phyloP scores from a whole-genome alignment of 2,888 invertebrate species.

The Hydraecia micacea region DNA sequence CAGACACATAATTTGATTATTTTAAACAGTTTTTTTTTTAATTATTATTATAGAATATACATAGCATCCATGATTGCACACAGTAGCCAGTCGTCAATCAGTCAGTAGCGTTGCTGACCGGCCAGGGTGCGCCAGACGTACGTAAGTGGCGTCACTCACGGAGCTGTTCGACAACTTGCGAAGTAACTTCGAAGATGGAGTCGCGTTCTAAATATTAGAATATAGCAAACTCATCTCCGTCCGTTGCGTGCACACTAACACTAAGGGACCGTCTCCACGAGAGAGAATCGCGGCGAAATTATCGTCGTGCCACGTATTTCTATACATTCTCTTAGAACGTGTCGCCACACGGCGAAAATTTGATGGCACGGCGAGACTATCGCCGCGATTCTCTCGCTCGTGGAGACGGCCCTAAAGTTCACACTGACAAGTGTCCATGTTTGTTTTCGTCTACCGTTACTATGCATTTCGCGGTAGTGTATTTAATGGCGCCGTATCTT shows the following conservation, averaged over 20 bases:
- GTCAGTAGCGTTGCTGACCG: neutral
- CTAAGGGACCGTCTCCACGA: too few species aligned
- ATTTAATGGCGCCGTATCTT: neutral
- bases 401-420: neutral
- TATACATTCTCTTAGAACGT: too few species aligned
- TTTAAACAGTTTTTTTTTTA: neutral
- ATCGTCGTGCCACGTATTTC: too few species aligned
- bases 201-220: slow-evolving; percentile 38
- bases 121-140: neutral
- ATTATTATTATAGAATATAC: neutral
- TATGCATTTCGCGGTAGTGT: too few species aligned
- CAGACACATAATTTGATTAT: neutral
- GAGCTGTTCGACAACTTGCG: neutral
- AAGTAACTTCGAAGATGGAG: neutral
- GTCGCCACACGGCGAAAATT: too few species aligned
- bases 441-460: too few species aligned
- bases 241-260: neutral
- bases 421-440: neutral
- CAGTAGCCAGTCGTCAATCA: too few species aligned
- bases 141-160: neutral
- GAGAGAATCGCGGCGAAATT: too few species aligned
- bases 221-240: neutral
- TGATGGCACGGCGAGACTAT: too few species aligned
- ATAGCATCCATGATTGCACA: neutral
- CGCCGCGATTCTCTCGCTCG: too few species aligned